A percentile compares a stretch with the other conserved stretches of the same genome.
Conservation (phyloP, 1,140 invertebrate species). For the Heterodera schachtii region DNA sequence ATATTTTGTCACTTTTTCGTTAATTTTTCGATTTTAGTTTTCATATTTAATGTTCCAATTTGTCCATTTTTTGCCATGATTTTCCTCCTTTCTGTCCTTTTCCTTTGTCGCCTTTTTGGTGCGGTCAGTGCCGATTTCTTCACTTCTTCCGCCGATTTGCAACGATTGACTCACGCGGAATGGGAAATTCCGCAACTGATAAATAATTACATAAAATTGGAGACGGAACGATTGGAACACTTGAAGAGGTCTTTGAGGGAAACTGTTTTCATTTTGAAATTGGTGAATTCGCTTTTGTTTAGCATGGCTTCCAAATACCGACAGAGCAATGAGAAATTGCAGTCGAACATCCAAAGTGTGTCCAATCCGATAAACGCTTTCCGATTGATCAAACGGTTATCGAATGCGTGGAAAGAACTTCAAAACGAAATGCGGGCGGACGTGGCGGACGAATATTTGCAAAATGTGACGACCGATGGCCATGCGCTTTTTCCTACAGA, state of each 20-base stretch:
- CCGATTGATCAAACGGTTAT: constrained; percentile 88
- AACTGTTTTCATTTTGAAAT: constrained; percentile 19
- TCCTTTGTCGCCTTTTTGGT: neutral
- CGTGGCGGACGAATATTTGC: constrained; percentile 42
- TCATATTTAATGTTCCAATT: neutral
- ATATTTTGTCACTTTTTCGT: neutral
- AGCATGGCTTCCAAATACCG: constrained; percentile 52
- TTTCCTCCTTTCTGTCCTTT: constrained; percentile 20
- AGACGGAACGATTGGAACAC: constrained; percentile 48
- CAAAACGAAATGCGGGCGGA: constrained; percentile 50
- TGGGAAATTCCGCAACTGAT: constrained; percentile 57
- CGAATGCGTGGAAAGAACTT: constrained; percentile 73
- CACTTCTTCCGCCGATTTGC: constrained; percentile 54
- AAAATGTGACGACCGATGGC: constrained; percentile 35
- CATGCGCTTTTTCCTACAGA: constrained; percentile 43
- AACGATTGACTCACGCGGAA: constrained; percentile 48
- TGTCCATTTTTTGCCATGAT: constrained; percentile 9
- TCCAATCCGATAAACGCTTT: constrained; percentile 94
- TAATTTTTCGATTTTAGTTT: neutral
- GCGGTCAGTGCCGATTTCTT: constrained; percentile 44
- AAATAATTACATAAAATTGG: constrained; percentile 49
- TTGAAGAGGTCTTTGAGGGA: constrained; percentile 42
- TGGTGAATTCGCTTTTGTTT: constrained; percentile 14
- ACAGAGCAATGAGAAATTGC: constrained; percentile 46
- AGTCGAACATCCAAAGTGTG: constrained; percentile 47